Base-by-base conservation (phyloP, 2,888 invertebrate genomes). In the Dryococelus australis region DNA sequence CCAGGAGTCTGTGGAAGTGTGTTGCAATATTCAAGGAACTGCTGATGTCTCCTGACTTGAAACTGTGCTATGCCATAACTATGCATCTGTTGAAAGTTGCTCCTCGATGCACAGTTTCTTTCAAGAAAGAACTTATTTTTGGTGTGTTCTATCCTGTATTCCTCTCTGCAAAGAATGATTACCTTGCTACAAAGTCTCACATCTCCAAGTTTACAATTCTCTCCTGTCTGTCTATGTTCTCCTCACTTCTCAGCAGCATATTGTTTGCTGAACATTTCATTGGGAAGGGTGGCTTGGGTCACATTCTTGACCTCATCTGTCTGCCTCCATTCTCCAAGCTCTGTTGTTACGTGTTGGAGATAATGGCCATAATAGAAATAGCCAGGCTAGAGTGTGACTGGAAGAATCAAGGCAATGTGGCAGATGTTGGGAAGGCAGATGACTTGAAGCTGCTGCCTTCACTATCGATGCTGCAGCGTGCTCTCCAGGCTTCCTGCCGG, bases 111-210 rank as follows among this genome's bases (percentile, higher is more conserved):
- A 93, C 93, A 0, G 92, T 92, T 86, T 93, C 93, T 88, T 94
- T 95, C 90, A 94, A 94, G 89, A 93, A 93, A 80, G 94, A 95
- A 89, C 91, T 95, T 27, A 92, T 95, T 0, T 94, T 94, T 89
- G 93, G 93, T 86, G 94, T 95, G 0, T 94, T 95, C 86, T 94
- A 94, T 90, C 95, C 95, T 0, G 94, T 94, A 0, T 95, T 95
- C 89, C 92, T 94, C 20, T 94, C 93, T 12, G 93, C 94, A 0
- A 94, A 94, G 89, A 92, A 92, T 85, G 91, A 92, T 87, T 94
- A 94, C 89, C 92, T 93, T 27, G 93, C 93, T 83, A 91, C 92
- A 5, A 91, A 92, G 87, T 93, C 93, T 27, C 93, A 94, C n/a
- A 91, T 93, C 0, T 93, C 94, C 0, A 94, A 94, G 88, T 95